These are phyloP conservation scores for Polydrusus cervinus DNA, from an alignment of 2,888 invertebrate genomes.

Conservation along the genomic window DNA sequence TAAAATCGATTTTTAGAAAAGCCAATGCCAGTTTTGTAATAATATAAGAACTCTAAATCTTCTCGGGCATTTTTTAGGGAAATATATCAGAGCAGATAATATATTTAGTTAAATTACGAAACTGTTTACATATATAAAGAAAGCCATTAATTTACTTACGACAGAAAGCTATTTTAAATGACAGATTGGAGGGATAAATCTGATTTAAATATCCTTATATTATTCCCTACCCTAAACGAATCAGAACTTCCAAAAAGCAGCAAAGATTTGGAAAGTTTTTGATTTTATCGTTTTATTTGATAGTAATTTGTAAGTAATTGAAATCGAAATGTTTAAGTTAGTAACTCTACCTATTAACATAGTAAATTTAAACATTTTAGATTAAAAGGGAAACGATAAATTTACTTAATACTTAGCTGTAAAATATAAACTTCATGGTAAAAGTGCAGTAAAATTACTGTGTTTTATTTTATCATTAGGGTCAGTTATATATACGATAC, in stretches of 20 bases:
- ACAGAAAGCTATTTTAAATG: slow-evolving; percentile 11
- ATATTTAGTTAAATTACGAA: neutral
- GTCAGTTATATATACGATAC: too few species aligned
- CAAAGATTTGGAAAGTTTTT: neutral
- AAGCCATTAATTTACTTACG: neutral
- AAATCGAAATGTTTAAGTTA: too few species aligned
- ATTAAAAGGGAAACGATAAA: too few species aligned
- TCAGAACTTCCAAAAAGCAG: neutral
- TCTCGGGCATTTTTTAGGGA: neutral
- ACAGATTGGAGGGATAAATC: slow-evolving; percentile 5
- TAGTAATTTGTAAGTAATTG: too few species aligned
- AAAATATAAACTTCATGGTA: too few species aligned
- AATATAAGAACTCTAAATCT: neutral
- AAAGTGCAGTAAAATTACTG: too few species aligned
- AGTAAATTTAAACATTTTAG: too few species aligned
- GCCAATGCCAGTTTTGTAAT: neutral
- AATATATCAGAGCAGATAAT: neutral
- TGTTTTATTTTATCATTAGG: too few species aligned
- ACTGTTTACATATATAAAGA: slow-evolving; percentile 1
- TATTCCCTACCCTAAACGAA: neutral
- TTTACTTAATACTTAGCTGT: too few species aligned
- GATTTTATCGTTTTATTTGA: neutral
- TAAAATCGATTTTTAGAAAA: neutral
- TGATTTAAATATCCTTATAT: neutral
- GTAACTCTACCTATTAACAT: too few species aligned